Percentiles rank a stretch among this genome's conserved stretches.
These are phyloP conservation scores for Alligator mississippiensis DNA, from an alignment of 2,113 vertebrate species.

Conservation along the genomic window DNA sequence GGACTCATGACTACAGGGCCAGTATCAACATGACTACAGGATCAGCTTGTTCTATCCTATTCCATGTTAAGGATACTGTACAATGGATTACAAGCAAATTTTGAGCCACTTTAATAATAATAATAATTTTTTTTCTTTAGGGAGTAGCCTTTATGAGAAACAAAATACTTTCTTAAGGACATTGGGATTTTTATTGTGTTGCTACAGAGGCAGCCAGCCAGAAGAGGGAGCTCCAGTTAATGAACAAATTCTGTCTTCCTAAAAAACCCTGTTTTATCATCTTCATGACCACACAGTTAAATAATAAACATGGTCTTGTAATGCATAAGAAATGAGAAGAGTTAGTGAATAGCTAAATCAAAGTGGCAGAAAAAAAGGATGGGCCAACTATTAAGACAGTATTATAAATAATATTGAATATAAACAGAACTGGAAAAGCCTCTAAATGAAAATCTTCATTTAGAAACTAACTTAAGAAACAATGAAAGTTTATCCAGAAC, in stretches of 20 bases:
- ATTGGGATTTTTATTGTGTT: fast-evolving
- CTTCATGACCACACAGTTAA: fast-evolving
- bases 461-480: no score
- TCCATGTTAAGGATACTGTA: fast-evolving
- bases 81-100: fast-evolving
- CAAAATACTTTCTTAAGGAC: no score
- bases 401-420: fast-evolving
- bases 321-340: no score
- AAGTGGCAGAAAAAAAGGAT: background rate
- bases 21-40: background rate
- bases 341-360: background rate
- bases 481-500: no score
- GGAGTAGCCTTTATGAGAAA: background rate
- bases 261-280: background rate
- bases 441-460: background rate
- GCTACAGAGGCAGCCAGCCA: background rate
- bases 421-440: background rate
- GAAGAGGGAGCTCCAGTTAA: background rate
- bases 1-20: fast-evolving
- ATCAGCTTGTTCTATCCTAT: fast-evolving
- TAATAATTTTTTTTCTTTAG: fast-evolving
- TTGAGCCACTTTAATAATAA: fast-evolving
- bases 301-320: fast-evolving
- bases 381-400: background rate
- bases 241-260: background rate